Conservation (phyloP, 2,113 vertebrate species). For the Nothobranchius kuhntae region DNA sequence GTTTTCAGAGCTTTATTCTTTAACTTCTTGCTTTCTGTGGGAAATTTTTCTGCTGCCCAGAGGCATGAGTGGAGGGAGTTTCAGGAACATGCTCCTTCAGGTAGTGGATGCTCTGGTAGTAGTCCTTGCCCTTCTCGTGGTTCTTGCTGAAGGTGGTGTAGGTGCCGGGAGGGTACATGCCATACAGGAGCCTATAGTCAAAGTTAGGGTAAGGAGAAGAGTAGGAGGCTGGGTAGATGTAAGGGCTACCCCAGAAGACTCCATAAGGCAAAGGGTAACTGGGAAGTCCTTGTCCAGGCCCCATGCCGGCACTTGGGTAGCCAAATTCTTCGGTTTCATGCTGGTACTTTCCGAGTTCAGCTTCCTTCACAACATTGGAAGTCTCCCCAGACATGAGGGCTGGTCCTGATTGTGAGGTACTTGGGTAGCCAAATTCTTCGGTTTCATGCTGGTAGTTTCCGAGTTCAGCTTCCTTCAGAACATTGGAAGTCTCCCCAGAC, state of each 20-base stretch:
- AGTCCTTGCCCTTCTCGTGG: constrained; percentile 21
- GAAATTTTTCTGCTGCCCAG: not conserved
- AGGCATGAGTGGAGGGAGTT: rapidly evolving
- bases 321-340: constrained; percentile 1
- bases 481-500: no score
- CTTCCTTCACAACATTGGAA: not conserved
- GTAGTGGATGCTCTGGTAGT: constrained; percentile 23
- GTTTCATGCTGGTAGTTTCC: no score
- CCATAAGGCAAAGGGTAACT: no score
- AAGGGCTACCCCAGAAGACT: not conserved
- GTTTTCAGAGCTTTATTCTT: no score
- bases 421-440: no score
- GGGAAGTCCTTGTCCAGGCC: no score
- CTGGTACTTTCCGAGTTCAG: constrained; percentile 16
- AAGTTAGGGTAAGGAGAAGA: not conserved
- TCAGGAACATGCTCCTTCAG: not conserved
- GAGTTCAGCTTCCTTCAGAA: no score
- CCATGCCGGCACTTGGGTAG: not conserved
- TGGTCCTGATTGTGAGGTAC: not conserved
- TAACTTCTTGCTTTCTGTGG: not conserved
- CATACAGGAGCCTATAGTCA: constrained; percentile 35
- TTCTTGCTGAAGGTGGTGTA: not conserved
- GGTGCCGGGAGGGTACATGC: constrained; percentile 42
- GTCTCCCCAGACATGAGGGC: constrained; percentile 32
- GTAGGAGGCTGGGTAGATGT: not conserved